Base-by-base conservation (phyloP, 2,797 vertebrate genomes). In the Brachyalestes nurse region DNA sequence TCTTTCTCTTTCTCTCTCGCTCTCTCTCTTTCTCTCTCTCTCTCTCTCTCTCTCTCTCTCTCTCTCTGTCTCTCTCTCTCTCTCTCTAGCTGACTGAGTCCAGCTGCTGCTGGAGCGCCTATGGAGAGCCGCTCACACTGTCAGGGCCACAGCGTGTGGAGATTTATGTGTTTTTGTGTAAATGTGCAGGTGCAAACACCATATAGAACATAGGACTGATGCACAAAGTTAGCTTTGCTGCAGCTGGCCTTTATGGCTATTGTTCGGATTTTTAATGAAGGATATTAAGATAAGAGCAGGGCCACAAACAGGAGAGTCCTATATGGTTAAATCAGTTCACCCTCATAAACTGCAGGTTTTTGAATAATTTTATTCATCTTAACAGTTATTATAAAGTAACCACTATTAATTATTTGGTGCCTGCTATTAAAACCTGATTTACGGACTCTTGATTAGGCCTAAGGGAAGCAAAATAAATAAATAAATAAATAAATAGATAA, bases 141-240 rank as follows among this genome's bases (percentile, higher is more conserved):
- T 81, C 83, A 42, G 55, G 45, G 12, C 57, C 23, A 16, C 70
- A 19, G 49, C 19, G 9, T 38, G 70, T 12, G 13, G 72, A 86
- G 85, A 87, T 87, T 85, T 87, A 87, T 85, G 83, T 77, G 79
- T 77, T 79, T 83, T 74, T 67, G 76, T 82, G 78, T 77, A 71
- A 74, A 83, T 25, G 55, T 82, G 83, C 85, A 87, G 81, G 85
- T 87, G 85, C 82, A 76, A 80, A 77, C 62, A 75, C 57, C 67
- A 64, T 82, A 83, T 72, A 75, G 79, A 55, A 69, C n/a, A 69
- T 69, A 81, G 79, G 80, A 81, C 69, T 77, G 76, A 85, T 87
- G 78, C 69, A 71, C 73, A 86, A 72, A 79, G 75, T 72, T 80
- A 66, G 67, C 61, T 83, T 72, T 76, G 83, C 83, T 83, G 83